phyloP scores from a whole-genome alignment of 2,113 vertebrate genomes.

The Hylia prasina region DNA sequence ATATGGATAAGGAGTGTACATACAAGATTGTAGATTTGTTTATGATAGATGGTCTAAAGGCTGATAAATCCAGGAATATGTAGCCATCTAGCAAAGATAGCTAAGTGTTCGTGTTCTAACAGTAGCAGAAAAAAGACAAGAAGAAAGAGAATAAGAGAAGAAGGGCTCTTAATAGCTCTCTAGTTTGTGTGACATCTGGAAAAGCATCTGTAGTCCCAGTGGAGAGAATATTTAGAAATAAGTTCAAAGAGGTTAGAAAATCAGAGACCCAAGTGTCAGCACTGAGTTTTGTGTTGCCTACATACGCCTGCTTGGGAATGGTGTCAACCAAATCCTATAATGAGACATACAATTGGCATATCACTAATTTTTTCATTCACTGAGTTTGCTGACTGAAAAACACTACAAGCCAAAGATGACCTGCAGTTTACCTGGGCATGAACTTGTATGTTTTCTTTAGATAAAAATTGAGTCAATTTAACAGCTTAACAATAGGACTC shows the following conservation, averaged over 20 bases:
- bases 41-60: not conserved
- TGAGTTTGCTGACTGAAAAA: not conserved
- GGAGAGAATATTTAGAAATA: not conserved
- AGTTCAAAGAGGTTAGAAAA: not conserved
- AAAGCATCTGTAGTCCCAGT: not conserved
- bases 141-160: not conserved
- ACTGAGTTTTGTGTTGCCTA: not conserved
- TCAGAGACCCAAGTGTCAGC: not conserved
- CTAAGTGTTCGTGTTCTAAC: not conserved
- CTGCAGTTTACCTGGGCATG: not conserved
- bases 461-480: not conserved
- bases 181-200: not conserved
- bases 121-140: not conserved
- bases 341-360: not conserved
- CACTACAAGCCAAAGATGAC: not conserved
- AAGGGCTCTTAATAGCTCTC: not conserved
- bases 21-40: not conserved
- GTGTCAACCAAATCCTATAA: not conserved
- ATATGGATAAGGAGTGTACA: not conserved
- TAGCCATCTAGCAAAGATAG: not conserved
- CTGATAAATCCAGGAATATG: not conserved
- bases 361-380: not conserved
- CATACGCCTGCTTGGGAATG: not conserved
- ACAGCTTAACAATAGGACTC: not conserved
- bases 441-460: not conserved